Percentiles rank a stretch among this genome's conserved stretches.
phyloP scores from a whole-genome alignment of 2,888 invertebrate species.

The Glomeris marginata region DNA sequence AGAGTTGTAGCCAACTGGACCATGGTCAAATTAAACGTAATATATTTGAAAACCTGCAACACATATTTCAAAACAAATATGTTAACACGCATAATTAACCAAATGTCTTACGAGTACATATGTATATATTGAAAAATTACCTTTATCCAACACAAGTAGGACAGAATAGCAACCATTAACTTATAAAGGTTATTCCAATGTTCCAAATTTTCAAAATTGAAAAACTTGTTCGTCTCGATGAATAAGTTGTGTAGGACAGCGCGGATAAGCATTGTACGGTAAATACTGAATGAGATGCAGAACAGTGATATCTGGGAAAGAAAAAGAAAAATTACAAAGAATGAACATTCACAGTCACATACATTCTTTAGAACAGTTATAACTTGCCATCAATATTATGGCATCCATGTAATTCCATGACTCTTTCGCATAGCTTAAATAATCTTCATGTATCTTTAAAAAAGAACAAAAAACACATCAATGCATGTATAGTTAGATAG shows the following conservation, averaged over 20 bases:
- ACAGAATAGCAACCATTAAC: slow-evolving; percentile 43
- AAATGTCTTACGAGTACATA: background rate
- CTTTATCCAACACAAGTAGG: slow-evolving; percentile 55
- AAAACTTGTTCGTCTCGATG: slow-evolving; percentile 31
- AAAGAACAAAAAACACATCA: background rate
- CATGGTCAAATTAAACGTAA: slow-evolving; percentile 59
- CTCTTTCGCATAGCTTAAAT: slow-evolving; percentile 35
- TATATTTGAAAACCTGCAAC: slow-evolving; percentile 49
- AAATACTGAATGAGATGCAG: slow-evolving; percentile 36
- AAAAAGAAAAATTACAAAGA: slow-evolving; percentile 16
- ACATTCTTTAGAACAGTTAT: background rate
- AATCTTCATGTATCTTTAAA: slow-evolving; percentile 29
- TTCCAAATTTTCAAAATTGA: slow-evolving; percentile 44
- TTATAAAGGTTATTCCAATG: slow-evolving; percentile 42
- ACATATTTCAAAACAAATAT: background rate
- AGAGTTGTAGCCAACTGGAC: slow-evolving; percentile 53
- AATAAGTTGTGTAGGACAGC: slow-evolving; percentile 31
- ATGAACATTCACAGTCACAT: background rate
- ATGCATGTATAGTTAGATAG: no score
- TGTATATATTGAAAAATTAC: slow-evolving; percentile 19
- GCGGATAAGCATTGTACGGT: slow-evolving; percentile 30
- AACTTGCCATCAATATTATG: slow-evolving; percentile 37
- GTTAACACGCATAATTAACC: background rate
- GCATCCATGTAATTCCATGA: slow-evolving; percentile 51
- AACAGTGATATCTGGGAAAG: slow-evolving; percentile 31